A percentile compares a stretch with the other conserved stretches of the same genome.
These are phyloP conservation scores for Nesogale talazaci DNA, from an alignment of 2,113 vertebrate species.

Conservation along the genomic window DNA sequence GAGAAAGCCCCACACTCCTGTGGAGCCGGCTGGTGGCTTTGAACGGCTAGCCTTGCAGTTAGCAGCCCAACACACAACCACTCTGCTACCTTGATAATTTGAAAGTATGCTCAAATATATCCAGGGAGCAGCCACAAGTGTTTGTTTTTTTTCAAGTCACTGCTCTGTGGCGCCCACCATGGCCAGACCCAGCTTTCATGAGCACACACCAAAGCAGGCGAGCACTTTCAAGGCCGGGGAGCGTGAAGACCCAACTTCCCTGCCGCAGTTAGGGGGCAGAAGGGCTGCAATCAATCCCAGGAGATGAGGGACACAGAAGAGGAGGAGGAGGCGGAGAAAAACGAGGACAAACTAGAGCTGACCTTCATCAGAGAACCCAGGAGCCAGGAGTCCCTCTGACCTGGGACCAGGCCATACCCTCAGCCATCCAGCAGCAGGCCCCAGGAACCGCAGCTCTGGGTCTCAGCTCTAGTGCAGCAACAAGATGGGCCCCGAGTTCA, in stretches of 20 bases:
- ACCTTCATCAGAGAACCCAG: background rate
- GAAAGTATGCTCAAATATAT: background rate
- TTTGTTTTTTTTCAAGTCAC: background rate
- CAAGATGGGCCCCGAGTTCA: background rate
- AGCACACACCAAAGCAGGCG: background rate
- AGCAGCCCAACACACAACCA: too few species aligned
- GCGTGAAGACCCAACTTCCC: background rate
- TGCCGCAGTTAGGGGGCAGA: background rate
- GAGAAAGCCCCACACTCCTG: too few species aligned
- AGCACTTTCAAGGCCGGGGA: rapidly evolving
- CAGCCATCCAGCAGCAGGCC: background rate
- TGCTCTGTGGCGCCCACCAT: rapidly evolving
- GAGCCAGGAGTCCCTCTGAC: background rate
- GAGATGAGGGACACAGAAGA: background rate
- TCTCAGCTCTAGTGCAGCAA: too few species aligned
- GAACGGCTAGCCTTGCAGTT: too few species aligned
- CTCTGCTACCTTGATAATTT: background rate
- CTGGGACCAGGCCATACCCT: background rate
- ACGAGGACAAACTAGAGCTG: rapidly evolving
- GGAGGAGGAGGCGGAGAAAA: background rate
- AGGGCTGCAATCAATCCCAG: background rate
- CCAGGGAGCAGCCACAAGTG: background rate
- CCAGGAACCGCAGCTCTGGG: background rate
- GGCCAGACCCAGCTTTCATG: background rate
- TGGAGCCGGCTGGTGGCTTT: too few species aligned